Conservation (phyloP, 2,888 invertebrate species). For the Blastobasis adustella region DNA sequence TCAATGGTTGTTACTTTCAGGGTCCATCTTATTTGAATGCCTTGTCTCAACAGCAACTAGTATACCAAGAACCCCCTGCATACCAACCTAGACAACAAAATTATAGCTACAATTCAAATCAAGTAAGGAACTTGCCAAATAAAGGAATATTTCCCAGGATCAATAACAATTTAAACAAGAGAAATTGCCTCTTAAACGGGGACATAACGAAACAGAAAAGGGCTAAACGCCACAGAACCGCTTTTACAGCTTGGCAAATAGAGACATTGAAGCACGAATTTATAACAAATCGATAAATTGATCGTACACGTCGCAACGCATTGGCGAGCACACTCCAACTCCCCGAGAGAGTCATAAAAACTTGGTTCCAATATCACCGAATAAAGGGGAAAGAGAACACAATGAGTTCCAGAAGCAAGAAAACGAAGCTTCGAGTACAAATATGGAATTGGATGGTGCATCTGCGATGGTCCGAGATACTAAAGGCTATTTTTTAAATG, state of each 20-base stretch:
- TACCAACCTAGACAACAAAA: too few species aligned
- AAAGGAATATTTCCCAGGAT: too few species aligned
- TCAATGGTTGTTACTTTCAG: too few species aligned
- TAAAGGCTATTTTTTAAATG: slow-evolving; percentile 20
- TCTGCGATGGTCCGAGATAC: slow-evolving; percentile 32
- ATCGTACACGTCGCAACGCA: slow-evolving; percentile 81
- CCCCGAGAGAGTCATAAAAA: slow-evolving; percentile 77
- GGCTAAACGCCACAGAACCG: slow-evolving; percentile 82
- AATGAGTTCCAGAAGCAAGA: slow-evolving; percentile 30
- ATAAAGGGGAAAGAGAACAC: slow-evolving; percentile 78
- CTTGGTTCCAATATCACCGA: slow-evolving; percentile 89
- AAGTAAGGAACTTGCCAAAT: too few species aligned
- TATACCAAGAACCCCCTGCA: too few species aligned
- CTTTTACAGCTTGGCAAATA: slow-evolving; percentile 85
- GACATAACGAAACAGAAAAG: slow-evolving; percentile 24
- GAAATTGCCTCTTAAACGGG: too few species aligned
- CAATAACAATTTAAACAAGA: too few species aligned
- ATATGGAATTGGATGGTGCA: slow-evolving; percentile 25
- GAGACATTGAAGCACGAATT: slow-evolving; percentile 86
- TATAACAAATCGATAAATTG: slow-evolving; percentile 78
- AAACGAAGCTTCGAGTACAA: slow-evolving; percentile 37
- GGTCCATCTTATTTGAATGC: too few species aligned
- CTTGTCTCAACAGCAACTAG: too few species aligned
- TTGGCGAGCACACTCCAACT: slow-evolving; percentile 45
- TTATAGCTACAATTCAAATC: too few species aligned